Evolutionary conservation across 2,888 invertebrate species (phyloP), one percentile per base, ranked within the genome.

Genomic region (Cosmia trapezina): DNA sequence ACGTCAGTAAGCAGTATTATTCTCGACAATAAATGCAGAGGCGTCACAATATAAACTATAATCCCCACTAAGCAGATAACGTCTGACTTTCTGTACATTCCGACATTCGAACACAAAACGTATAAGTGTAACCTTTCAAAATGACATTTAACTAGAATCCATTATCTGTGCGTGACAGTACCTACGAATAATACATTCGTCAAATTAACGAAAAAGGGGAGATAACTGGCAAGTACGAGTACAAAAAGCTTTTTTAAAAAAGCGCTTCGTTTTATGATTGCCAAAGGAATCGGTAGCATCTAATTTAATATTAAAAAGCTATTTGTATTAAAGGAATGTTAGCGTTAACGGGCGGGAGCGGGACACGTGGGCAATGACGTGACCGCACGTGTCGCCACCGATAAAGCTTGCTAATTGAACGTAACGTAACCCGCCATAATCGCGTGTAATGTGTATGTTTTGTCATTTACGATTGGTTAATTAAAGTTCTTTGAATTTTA

Each of bases 401-500:
- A 87, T 89, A 88, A 82, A 86, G 80, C 86, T 79, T 63, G 82
- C 86, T 91, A 92, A 92, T 91, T 91, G 89, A 91, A 91, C 80
- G 78, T 87, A 88, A 86, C 88, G 87, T 83, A 86, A 88, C 86
- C 78, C 70, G 56, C 83, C 76, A 77, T 87, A 88, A 89, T 88
- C 87, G 84, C 86, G 80, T 84, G 85, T 85, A 84, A 87, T 85
- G 77, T 84, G 83, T 84, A 76, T 85, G 82, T 89, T 89, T 88
- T 89, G 89, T 88, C 89, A 89, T 86, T 83, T 75, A 86, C 77
- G 90, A 91, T 89, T 90, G 88, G 85, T 88, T 91, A 90, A 92
- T 93, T 94, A 93, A 92, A 91, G 88, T 92, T 89, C 89, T 89
- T 89, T 87, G 86, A 86, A 85, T 86, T 85, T 86, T 76, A 90